phyloP scores from a whole-genome alignment of 2,888 invertebrate genomes.

The Apotomis betuletana region DNA sequence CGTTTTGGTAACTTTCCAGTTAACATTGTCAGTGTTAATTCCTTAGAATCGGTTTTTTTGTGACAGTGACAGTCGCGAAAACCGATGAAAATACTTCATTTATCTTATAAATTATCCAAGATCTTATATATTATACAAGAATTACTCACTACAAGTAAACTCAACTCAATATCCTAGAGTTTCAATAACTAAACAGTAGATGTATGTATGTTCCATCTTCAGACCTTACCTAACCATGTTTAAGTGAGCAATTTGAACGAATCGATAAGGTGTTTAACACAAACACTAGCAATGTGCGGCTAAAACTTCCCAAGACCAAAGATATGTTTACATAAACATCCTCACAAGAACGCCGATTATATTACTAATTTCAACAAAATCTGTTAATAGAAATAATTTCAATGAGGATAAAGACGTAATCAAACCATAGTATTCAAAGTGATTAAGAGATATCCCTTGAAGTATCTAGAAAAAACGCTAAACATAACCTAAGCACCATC shows the following conservation, averaged over 20 bases:
- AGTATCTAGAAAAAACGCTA: constrained; percentile 51
- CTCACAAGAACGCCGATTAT: neutral
- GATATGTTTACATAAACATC: constrained; percentile 25
- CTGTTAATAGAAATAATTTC: constrained; percentile 10
- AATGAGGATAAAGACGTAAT: constrained; percentile 15
- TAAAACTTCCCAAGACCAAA: neutral
- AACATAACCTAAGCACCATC: constrained; percentile 75
- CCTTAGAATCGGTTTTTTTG: no score
- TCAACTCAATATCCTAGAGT: no score
- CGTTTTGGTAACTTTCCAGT: no score
- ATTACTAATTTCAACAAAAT: neutral
- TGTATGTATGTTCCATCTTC: neutral
- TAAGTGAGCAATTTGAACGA: constrained; percentile 9
- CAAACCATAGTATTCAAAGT: constrained; percentile 11
- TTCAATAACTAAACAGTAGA: neutral
- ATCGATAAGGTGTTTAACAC: neutral
- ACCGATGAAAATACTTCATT: no score
- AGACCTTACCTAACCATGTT: neutral
- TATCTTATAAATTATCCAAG: no score
- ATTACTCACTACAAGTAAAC: no score
- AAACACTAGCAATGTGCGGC: constrained; percentile 3
- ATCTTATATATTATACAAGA: no score
- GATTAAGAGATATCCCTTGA: constrained; percentile 22
- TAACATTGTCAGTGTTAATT: no score
- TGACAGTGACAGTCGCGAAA: no score